Base-by-base conservation (phyloP, 1,140 invertebrate species). In the Cydia strobilella region DNA sequence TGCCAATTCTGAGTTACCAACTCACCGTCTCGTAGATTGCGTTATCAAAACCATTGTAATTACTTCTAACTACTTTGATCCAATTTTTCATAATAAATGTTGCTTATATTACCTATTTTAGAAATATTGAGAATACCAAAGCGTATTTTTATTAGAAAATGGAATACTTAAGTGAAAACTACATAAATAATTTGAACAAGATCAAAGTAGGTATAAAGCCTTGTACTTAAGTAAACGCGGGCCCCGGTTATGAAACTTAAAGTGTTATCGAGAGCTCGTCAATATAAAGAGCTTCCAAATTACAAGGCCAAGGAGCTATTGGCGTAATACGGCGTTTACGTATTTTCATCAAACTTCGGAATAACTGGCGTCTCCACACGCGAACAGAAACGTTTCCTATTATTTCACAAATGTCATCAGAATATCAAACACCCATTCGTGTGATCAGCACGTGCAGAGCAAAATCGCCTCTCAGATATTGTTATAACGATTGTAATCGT, bases 341-440 rank as follows among this genome's bases (percentile, higher is more conserved):
- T 79, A 80, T 82, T 86, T 85, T 81, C 80, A 82, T 83, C 81
- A 86, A 85, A 84, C 79, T 82, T 54, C 74, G 80, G 78, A 79
- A 82, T 83, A 82, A 81, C 81, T 74, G 69, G 72, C 83, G 76
- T 85, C 79, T 82, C 76, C 77, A 62, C 78, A 82, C 80, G 80
- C 79, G 80, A 83, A 82, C 80, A 81, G 62, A 75, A 85, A 84
- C 80, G 83, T 85, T 77, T 83, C 83, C 79, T 88, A 86, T 89
- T 87, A 90, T 87, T 90, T 85, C 82, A 74, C 78, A 82, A 85
- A 86, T 88, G 84, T 84, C 84, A 87, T 86, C 85, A 81, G 85
- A 88, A 86, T 88, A 88, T 88, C 86, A 90, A 87, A 86, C 76
- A 84, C 81, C 81, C 75, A 82, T 88, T 82, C 76, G 72, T 69